These are phyloP conservation scores for Hirudo medicinalis DNA, from an alignment of 1,140 invertebrate genomes.

Conservation along the genomic window DNA sequence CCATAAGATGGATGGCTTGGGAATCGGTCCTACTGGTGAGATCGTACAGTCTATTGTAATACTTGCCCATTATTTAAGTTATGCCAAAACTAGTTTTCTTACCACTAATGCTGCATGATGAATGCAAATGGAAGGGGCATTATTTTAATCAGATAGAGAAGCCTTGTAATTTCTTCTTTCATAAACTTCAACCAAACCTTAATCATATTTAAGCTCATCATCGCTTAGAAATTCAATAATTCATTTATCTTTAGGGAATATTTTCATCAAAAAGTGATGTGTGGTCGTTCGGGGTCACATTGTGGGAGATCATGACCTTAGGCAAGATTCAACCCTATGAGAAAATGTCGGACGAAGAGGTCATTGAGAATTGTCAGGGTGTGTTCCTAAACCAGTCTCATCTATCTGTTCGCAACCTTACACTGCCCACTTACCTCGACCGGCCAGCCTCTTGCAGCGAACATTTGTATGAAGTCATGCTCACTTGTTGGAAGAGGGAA, in stretches of 20 bases:
- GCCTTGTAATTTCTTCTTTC: too few species aligned
- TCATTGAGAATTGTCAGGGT: conserved; percentile 51
- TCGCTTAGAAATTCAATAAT: too few species aligned
- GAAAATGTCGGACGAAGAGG: conserved; percentile 59
- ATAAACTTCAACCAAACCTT: too few species aligned
- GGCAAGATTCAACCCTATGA: conserved; percentile 66
- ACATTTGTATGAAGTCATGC: neutral
- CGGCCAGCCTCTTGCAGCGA: neutral
- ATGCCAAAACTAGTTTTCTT: too few species aligned
- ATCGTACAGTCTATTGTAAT: too few species aligned
- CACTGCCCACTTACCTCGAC: neutral
- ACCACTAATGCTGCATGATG: too few species aligned
- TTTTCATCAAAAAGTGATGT: conserved; percentile 73
- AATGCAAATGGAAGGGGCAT: too few species aligned
- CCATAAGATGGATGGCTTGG: conserved; percentile 80
- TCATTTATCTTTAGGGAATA: conserved; percentile 47
- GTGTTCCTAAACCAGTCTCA: neutral
- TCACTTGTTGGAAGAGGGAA: neutral
- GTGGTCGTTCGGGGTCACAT: conserved; percentile 71
- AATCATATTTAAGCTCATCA: too few species aligned
- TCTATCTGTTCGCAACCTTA: too few species aligned
- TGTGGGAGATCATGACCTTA: conserved; percentile 79
- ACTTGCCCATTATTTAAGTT: too few species aligned
- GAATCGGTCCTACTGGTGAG: conserved; percentile 51
- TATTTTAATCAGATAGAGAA: too few species aligned